phyloP scores from a whole-genome alignment of 2,113 vertebrate species.

The Rhea pennata region DNA sequence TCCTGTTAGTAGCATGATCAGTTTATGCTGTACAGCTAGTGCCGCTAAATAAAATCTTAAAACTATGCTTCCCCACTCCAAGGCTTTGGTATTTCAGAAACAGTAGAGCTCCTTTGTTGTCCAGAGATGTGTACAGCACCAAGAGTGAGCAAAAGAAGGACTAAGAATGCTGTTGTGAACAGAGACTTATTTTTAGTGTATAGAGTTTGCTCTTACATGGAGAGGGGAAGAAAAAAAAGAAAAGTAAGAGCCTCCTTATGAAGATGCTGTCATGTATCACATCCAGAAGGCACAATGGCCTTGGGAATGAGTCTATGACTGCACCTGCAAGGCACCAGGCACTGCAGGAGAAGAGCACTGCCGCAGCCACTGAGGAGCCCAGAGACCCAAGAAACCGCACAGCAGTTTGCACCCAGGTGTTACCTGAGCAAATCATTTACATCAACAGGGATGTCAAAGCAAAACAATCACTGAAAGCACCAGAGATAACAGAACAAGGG shows the following conservation, averaged over 20 bases:
- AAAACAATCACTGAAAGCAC: background rate
- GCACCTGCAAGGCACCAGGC: rapidly evolving
- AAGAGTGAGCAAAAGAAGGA: background rate
- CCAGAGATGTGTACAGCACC: background rate
- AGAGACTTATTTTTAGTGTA: background rate
- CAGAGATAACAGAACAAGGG: background rate
- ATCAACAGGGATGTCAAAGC: rapidly evolving
- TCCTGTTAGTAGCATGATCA: rapidly evolving
- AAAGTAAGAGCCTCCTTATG: rapidly evolving
- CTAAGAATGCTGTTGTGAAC: background rate
- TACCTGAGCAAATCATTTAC: rapidly evolving
- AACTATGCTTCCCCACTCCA: background rate
- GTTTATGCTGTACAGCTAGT: background rate
- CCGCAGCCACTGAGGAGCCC: background rate
- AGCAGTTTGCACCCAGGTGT: rapidly evolving
- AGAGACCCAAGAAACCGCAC: rapidly evolving
- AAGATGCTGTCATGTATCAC: rapidly evolving
- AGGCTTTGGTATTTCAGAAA: background rate
- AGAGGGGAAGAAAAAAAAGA: background rate
- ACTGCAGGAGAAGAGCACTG: too few relatives aligned
- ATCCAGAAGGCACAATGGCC: background rate
- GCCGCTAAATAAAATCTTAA: background rate
- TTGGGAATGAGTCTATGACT: background rate
- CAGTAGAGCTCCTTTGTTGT: background rate
- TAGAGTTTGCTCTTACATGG: background rate